Conservation (phyloP, 1,140 invertebrate genomes). For the Drosophila navojoa region DNA sequence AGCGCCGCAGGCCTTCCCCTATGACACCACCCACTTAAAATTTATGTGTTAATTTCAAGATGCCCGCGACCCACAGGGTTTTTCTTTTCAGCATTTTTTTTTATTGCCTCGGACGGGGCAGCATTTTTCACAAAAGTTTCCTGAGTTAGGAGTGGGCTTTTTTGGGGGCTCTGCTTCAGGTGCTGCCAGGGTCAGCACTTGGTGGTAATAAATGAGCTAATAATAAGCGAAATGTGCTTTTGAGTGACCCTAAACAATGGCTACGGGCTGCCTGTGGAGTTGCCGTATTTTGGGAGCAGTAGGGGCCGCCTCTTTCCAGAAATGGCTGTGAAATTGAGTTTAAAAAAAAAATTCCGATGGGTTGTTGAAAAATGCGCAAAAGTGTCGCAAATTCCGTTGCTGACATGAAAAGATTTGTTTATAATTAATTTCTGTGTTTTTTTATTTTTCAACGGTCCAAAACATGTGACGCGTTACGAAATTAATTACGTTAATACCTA, state of each 20-base stretch:
- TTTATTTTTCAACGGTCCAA: slow-evolving; percentile 30
- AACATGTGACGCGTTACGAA: slow-evolving; percentile 69
- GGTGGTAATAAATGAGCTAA: slow-evolving; percentile 83
- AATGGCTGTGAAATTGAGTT: slow-evolving; percentile 72
- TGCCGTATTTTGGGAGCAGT: not conserved
- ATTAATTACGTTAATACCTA: slow-evolving; percentile 78
- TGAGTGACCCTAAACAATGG: slow-evolving; percentile 81
- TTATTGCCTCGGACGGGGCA: slow-evolving; percentile 43
- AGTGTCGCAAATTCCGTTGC: slow-evolving; percentile 78
- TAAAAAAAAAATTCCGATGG: slow-evolving; percentile 27
- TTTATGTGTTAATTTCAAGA: slow-evolving; percentile 83
- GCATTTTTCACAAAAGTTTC: slow-evolving; percentile 75
- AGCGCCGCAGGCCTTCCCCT: slow-evolving; percentile 52
- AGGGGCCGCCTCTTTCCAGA: slow-evolving; percentile 3
- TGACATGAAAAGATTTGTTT: slow-evolving; percentile 83
- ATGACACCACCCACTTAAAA: slow-evolving; percentile 70
- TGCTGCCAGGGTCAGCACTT: slow-evolving; percentile 75
- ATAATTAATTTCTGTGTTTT: slow-evolving; percentile 74
- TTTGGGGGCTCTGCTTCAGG: slow-evolving; percentile 44
- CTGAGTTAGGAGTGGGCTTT: slow-evolving; percentile 6
- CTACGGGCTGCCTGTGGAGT: slow-evolving; percentile 15
- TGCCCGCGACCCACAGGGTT: slow-evolving; percentile 45
- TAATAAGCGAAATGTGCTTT: slow-evolving; percentile 83
- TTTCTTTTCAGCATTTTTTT: slow-evolving; percentile 42
- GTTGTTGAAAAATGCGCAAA: slow-evolving; percentile 71